Conservation (phyloP, 2,888 invertebrate genomes). For the Spisula solida region DNA sequence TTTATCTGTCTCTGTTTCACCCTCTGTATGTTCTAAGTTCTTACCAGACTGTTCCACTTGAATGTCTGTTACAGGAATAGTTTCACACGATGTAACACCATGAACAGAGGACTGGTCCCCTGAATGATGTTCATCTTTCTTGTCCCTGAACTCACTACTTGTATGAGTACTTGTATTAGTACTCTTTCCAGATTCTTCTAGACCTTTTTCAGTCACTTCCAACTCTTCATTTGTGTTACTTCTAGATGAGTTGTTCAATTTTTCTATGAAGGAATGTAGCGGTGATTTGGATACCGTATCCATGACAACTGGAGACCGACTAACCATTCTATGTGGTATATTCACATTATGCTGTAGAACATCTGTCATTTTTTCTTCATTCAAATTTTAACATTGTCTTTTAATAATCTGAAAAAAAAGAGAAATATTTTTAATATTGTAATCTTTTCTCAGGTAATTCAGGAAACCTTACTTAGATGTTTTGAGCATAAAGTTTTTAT, state of each 20-base stretch:
- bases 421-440: background rate
- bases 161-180: too few relatives aligned
- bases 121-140: background rate
- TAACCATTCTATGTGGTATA: background rate
- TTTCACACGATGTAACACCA: background rate
- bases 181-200: background rate
- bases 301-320: background rate
- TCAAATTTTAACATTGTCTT: background rate
- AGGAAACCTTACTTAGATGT: too few relatives aligned
- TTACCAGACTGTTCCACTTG: background rate
- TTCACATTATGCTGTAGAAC: slow-evolving; percentile 1
- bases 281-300: background rate
- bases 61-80: background rate
- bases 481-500: too few relatives aligned
- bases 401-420: background rate
- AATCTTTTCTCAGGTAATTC: background rate
- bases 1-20: background rate
- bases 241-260: background rate
- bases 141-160: background rate
- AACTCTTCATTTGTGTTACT: background rate
- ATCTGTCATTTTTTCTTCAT: slow-evolving; percentile 19
- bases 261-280: slow-evolving; percentile 11
- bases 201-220: background rate
- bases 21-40: background rate
- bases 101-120: background rate